Base-by-base conservation (phyloP, 2,113 vertebrate genomes). In the Saimiri boliviensis region DNA sequence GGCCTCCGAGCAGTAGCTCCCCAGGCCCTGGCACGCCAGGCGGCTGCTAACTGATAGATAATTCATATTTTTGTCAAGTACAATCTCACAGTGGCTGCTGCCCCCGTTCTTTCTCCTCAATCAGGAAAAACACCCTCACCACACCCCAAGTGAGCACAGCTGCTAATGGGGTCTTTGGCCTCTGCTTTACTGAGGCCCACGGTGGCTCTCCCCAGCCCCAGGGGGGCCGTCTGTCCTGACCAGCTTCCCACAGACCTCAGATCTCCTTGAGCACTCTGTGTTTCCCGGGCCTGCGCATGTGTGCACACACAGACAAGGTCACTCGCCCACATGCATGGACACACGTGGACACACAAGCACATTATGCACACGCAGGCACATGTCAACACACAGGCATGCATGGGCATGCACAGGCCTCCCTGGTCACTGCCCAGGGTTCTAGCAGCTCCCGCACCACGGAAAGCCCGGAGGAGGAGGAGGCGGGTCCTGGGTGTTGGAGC, bases 31-130 rank as follows among this genome's bases (percentile, higher is more conserved):
- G 98, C 97, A 66, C 71, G 23, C 93, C 4, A 3, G 95, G 95
- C 96, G 95, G 96, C 98, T 98, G 98, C 98, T 98, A 98, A 99
- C 98, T 94, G 98, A 77, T 89, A 96, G 98, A 98, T 98, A 98
- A 99, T 98, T 94, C 98, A 91, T 95, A 94, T 98, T 98, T 98
- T 98, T 98, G 98, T 98, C 98, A 97, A 97, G 97, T 97, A 23
- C 54, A 80, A 6, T 14, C 95, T 86, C 97, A 87, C 49, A 68
- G 4, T 1, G 79, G 27, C 45, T 40, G 47, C 49, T 4, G 73
- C 88, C 81, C 47, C 63, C 40, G 0, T 89, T 82, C 45, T 80
- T 63, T 63, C 86, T 54, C 91, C 63, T 47, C 42, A 2, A 58
- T 54, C 42, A 6, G 76, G 82, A 27, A 35, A 92, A 54, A 76